These are phyloP conservation scores for Rotaria sp. DNA, from an alignment of 2,888 invertebrate species.

Conservation along the genomic window DNA sequence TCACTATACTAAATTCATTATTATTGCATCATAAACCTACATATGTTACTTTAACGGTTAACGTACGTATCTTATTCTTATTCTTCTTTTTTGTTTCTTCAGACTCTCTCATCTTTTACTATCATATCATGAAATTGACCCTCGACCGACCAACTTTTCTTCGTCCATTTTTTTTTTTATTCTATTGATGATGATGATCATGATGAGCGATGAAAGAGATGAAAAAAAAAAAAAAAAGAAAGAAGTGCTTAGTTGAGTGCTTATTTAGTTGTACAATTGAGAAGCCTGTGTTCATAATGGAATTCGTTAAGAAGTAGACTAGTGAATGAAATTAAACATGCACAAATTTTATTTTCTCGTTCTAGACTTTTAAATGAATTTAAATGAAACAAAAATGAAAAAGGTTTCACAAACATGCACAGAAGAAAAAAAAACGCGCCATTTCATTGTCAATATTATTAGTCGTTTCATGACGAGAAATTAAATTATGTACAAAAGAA, in stretches of 20 bases:
- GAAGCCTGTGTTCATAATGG: not conserved
- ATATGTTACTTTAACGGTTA: not conserved
- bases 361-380: not conserved
- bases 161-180: not conserved
- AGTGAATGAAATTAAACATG: constrained; percentile 2
- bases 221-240: not conserved
- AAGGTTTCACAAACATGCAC: not conserved
- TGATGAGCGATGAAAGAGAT: not conserved
- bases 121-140: constrained; percentile 10
- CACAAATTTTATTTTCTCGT: not conserved
- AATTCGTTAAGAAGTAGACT: constrained; percentile 2
- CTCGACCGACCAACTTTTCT: not conserved
- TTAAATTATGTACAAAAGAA: not conserved
- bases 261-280: constrained; percentile 15
- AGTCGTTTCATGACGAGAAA: not conserved
- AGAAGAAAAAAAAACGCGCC: not conserved
- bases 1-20: not conserved
- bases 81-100: not conserved
- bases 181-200: not conserved
- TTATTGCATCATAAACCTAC: not conserved
- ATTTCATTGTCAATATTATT: not conserved
- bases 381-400: not conserved
- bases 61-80: not conserved
- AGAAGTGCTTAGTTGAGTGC: constrained; percentile 15
- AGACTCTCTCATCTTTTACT: not conserved